These are phyloP conservation scores for Onthophagus taurus DNA, from an alignment of 1,140 invertebrate genomes.

Conservation along the genomic window DNA sequence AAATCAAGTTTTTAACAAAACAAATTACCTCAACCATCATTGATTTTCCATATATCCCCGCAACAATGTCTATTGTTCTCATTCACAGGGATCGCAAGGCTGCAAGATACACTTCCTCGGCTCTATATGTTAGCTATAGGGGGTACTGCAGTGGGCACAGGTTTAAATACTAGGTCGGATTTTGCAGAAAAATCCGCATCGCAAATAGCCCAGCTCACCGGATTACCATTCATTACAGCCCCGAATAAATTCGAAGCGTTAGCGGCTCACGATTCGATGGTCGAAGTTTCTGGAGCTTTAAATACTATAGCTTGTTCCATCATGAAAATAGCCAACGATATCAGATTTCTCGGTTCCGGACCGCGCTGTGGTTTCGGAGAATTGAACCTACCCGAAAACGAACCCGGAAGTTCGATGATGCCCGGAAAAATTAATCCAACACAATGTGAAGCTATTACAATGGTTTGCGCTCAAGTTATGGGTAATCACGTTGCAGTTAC, in stretches of 20 bases:
- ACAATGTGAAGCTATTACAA: slow-evolving; percentile 97
- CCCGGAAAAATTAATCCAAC: slow-evolving; percentile 99
- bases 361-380: slow-evolving; percentile 95
- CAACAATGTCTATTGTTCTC: too few relatives aligned
- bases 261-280: slow-evolving; percentile 88
- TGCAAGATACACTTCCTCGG: slow-evolving; percentile 75
- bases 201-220: slow-evolving; percentile 68
- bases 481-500: slow-evolving; percentile 95
- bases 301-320: slow-evolving; percentile 89
- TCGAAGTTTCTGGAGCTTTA: slow-evolving; percentile 90
- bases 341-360: slow-evolving; percentile 89
- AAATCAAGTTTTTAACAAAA: too few relatives aligned
- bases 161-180: slow-evolving; percentile 75
- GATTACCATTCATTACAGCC: slow-evolving; percentile 82
- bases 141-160: slow-evolving; percentile 97
- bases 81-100: slow-evolving; percentile 77
- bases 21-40: too few relatives aligned
- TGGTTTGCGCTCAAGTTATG: slow-evolving; percentile 98
- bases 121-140: slow-evolving; percentile 88
- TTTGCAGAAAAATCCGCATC: slow-evolving; percentile 86
- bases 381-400: slow-evolving; percentile 91
- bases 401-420: slow-evolving; percentile 99
- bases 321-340: slow-evolving; percentile 99
- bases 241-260: slow-evolving; percentile 98
- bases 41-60: too few relatives aligned